Base-by-base conservation (phyloP, 1,140 invertebrate species). In the Mycetomoellerius zeteki region DNA sequence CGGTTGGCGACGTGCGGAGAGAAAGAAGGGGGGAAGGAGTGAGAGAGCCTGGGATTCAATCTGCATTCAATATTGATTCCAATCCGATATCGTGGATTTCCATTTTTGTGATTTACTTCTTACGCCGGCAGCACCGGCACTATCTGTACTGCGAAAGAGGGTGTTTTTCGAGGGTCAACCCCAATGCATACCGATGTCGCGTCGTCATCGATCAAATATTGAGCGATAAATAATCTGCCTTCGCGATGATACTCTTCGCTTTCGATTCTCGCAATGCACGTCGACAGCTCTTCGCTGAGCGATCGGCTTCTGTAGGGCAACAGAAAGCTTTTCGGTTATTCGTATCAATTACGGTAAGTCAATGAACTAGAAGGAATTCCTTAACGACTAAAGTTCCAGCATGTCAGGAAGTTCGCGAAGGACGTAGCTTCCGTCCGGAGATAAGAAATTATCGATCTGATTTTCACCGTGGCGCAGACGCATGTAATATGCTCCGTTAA, bases 31-130 rank as follows among this genome's bases (percentile, higher is more conserved):
- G 50, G 67, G 65, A 85, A 81, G 64, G 50, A 86, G 77, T 52
- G 84, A 87, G 86, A 86, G 90, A 82, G 81, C 86, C 71, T 88
- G 88, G 86, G 91, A 93, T 93, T 94, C 93, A 92, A 94, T 94
- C 93, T 94, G 91, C 93, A 94, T 93, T 94, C 93, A 93, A 94
- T 94, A 94, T 94, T 94, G 93, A 94, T 94, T 94, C 87, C 93
- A 94, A 94, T 94, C 91, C 91, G 93, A 94, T 94, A 94, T 89
- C 90, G 90, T 84, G 88, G 89, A 93, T 92, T 93, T 92, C 92
- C 91, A 93, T 94, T 94, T 94, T 90, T 90, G 90, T 94, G 93
- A 94, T 94, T 94, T 94, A 94, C 93, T 94, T 90, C 93, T 94
- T 93, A 93, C 86, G 81, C 86, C 72, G 73, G 33, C 85, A 67